Percentiles rank a stretch among this genome's conserved stretches.
Evolutionary conservation across 2,888 invertebrate genomes (phyloP).

Genomic region (Crioceris asparagi): DNA sequence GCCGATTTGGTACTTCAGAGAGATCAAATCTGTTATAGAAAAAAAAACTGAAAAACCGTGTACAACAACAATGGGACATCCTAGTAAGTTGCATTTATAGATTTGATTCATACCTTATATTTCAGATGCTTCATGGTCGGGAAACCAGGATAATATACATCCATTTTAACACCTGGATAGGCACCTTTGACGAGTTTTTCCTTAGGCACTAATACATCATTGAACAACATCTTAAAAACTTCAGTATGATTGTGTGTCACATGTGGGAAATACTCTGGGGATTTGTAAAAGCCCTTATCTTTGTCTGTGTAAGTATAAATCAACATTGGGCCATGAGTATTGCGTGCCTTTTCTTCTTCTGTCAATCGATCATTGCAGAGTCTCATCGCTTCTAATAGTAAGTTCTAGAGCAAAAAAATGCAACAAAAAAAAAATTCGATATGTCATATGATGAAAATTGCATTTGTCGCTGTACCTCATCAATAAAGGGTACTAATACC

Average conservation of each 20-base stretch:
- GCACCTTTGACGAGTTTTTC: slow-evolving; percentile 57
- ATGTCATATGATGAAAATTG: too few relatives aligned
- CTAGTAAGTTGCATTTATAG: too few relatives aligned
- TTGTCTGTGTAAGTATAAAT: slow-evolving; percentile 57
- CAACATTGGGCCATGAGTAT: slow-evolving; percentile 79
- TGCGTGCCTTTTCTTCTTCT: slow-evolving; percentile 60
- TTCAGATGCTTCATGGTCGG: slow-evolving; percentile 80
- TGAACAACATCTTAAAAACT: slow-evolving; percentile 41
- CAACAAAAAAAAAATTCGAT: neutral
- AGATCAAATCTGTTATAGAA: too few relatives aligned
- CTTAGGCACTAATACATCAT: slow-evolving; percentile 48
- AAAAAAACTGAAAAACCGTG: too few relatives aligned
- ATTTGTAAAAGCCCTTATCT: slow-evolving; percentile 46
- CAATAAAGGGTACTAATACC: slow-evolving; percentile 86
- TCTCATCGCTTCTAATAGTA: slow-evolving; percentile 66
- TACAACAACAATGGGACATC: too few relatives aligned
- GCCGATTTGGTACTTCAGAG: too few relatives aligned
- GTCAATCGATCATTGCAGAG: slow-evolving; percentile 55
- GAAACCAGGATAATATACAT: slow-evolving; percentile 79
- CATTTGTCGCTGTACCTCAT: slow-evolving; percentile 49
- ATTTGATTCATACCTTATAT: slow-evolving; percentile 62
- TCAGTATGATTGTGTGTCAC: slow-evolving; percentile 48
- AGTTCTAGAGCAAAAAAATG: slow-evolving; percentile 37
- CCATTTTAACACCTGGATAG: slow-evolving; percentile 53
- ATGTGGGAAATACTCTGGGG: slow-evolving; percentile 54